A percentile compares a stretch with the other conserved stretches of the same genome.
phyloP scores from a whole-genome alignment of 2,113 vertebrate genomes.

The Microtus richardsoni region DNA sequence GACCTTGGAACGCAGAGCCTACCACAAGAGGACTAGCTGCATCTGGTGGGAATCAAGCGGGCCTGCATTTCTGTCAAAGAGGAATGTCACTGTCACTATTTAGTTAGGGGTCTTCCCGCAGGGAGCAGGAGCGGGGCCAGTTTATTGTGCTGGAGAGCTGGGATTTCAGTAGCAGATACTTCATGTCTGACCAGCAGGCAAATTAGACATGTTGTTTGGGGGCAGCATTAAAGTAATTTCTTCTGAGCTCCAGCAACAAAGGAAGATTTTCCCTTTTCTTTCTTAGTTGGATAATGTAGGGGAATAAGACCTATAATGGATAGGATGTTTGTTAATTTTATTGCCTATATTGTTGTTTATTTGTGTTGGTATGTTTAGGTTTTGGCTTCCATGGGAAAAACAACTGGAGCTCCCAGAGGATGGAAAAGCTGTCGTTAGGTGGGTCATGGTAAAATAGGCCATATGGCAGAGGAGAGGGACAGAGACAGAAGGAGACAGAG shows the following conservation, averaged over 20 bases:
- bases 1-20: not conserved
- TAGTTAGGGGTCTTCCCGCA: not conserved
- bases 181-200: not conserved
- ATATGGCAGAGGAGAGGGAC: not conserved
- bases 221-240: not conserved
- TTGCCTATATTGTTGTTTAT: not conserved
- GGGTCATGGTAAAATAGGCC: not conserved
- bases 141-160: not conserved
- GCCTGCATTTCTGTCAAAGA: not conserved
- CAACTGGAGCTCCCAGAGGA: not conserved
- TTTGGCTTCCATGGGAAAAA: not conserved
- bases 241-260: not conserved
- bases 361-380: not conserved
- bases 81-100: not conserved
- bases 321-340: not conserved
- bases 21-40: not conserved
- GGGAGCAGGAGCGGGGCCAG: not conserved
- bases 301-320: not conserved
- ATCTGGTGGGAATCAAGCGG: not conserved
- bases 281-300: not conserved
- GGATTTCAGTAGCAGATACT: not conserved
- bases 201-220: not conserved
- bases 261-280: not conserved
- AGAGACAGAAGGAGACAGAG: not conserved
- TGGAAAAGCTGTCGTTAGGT: not conserved